These are phyloP conservation scores for Philereme vetulata DNA, from an alignment of 2,888 invertebrate species.

Conservation along the genomic window DNA sequence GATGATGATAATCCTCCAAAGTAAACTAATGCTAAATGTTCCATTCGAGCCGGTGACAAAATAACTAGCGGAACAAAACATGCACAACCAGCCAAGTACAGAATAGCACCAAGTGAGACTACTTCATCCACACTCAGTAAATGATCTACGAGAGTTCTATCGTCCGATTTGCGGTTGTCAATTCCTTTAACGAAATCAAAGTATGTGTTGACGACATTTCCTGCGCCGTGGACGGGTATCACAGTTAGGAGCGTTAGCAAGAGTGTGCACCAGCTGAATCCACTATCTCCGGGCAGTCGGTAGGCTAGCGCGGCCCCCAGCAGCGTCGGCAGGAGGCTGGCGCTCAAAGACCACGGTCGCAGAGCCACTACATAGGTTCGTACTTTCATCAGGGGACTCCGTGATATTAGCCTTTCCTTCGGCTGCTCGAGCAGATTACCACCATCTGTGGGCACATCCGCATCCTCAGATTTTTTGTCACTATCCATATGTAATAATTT, in stretches of 20 bases:
- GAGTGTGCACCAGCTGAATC: constrained; percentile 91
- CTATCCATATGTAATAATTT: constrained; percentile 44
- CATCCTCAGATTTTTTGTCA: constrained; percentile 58
- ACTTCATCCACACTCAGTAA: constrained; percentile 89
- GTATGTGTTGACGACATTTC: constrained; percentile 98
- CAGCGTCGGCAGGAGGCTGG: constrained; percentile 94
- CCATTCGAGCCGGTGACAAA: constrained; percentile 96
- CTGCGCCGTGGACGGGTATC: constrained; percentile 96
- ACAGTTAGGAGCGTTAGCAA: constrained; percentile 93
- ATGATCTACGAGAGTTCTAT: constrained; percentile 97
- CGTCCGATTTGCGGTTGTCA: constrained; percentile 96
- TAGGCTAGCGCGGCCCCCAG: constrained; percentile 95
- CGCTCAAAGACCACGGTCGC: constrained; percentile 97
- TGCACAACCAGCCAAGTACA: constrained; percentile 93
- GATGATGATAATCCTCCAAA: constrained; percentile 97
- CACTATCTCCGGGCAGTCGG: constrained; percentile 88
- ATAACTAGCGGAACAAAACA: constrained; percentile 90
- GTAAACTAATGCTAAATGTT: constrained; percentile 96
- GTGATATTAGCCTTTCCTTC: constrained; percentile 59
- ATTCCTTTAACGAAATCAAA: constrained; percentile 97
- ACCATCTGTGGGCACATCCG: constrained; percentile 65
- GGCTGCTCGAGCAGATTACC: constrained; percentile 77
- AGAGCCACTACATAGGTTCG: constrained; percentile 94
- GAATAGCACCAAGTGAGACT: constrained; percentile 93
- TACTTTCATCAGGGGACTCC: constrained; percentile 90